Base-by-base conservation (phyloP, 1,140 invertebrate species). In the Brachionus sp. region DNA sequence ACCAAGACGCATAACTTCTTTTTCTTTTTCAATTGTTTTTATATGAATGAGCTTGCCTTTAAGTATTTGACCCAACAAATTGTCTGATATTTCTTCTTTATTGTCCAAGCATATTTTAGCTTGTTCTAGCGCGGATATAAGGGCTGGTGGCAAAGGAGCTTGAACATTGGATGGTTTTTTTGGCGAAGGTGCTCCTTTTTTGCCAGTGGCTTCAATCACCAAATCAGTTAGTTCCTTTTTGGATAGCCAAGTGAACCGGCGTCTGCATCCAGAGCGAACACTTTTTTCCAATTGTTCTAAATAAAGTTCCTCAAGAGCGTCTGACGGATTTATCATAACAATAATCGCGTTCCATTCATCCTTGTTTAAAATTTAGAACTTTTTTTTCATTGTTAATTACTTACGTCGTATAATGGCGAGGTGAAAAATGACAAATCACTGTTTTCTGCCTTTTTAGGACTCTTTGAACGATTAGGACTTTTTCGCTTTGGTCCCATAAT, bases 11-110 rank as follows among this genome's bases (percentile, higher is more conserved):
- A 57, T 19, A 87, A 87, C 86, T 88, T 88, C 84, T 84, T 86
- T 77, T 75, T 87, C 87, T 13, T 86, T 68, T 75, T 88, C 88
- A 64, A 85, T 85, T 9, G 82, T 19, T 84, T 89, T 89, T 13
- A 88, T 85, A 29, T 84, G 78, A 46, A 89, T 64, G 33, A 89
- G 82, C 83, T 86, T 86, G 57, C 86, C 88, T 83, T 89, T 89
- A 29, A 89, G 85, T 12, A 89, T 86, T 78, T 87, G 86, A 35
- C 87, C 86, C 64, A 88, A 73, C 19, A 88, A 84, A 42, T 85
- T 83, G 6, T 86, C 50, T 16, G 88, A 87, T 7, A 89, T 86
- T 16, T 87, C 87, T 66, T 88, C 86, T 64, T 84, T 85, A 37
- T 86, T 85, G 57, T 89, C 88, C 7, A 89, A 83, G 77, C 86